These are phyloP conservation scores for Hemiprocne comata DNA, from an alignment of 2,113 vertebrate genomes.

Conservation along the genomic window DNA sequence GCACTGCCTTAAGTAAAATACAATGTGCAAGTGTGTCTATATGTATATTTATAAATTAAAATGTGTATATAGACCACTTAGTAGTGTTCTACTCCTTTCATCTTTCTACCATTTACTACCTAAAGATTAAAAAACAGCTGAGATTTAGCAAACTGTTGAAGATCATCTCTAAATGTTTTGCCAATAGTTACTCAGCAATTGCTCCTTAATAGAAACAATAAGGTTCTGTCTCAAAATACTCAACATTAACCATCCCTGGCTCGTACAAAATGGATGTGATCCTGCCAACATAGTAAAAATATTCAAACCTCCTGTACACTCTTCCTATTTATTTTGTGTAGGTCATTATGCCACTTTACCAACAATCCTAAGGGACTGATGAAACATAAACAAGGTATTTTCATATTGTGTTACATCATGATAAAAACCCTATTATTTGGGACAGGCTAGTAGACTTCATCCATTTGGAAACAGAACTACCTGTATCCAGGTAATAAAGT, in stretches of 20 bases:
- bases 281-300: background rate
- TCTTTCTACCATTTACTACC: background rate
- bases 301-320: background rate
- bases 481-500: background rate
- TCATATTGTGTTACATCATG: background rate
- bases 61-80: background rate
- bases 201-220: rapidly evolving
- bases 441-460: background rate
- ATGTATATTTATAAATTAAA: background rate
- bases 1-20: background rate
- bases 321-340: background rate
- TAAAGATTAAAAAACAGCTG: background rate
- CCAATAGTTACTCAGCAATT: background rate
- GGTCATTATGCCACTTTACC: background rate
- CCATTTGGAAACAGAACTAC: background rate
- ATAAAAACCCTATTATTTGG: background rate
- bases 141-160: background rate
- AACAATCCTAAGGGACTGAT: background rate
- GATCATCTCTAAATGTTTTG: background rate
- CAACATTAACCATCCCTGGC: background rate
- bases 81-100: background rate
- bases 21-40: background rate
- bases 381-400: background rate
- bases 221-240: background rate
- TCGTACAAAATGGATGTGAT: background rate